These are phyloP conservation scores for Nemurella pictetii DNA, from an alignment of 2,888 invertebrate genomes.

Conservation along the genomic window DNA sequence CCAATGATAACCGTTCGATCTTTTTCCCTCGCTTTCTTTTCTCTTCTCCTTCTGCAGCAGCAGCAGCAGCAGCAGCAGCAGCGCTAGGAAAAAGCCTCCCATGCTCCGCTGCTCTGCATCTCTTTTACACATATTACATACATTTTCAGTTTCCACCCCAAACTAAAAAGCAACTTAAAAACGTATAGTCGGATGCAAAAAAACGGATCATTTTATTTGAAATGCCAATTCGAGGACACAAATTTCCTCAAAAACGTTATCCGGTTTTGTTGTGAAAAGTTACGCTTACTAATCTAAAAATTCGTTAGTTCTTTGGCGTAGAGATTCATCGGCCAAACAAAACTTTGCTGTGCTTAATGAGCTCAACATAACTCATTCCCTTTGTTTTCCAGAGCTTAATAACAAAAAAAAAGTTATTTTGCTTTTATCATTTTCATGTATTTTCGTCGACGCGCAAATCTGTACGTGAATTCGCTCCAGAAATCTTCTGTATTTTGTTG, in stretches of 20 bases:
- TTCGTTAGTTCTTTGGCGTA: not conserved
- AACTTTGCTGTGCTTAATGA: not conserved
- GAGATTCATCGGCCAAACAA: not conserved
- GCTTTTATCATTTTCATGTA: not conserved
- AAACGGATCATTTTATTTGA: not conserved
- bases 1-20: too few relatives aligned
- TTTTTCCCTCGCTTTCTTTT: too few relatives aligned
- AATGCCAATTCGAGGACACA: not conserved
- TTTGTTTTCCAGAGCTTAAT: not conserved
- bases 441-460: not conserved
- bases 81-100: not conserved
- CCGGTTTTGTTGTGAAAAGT: not conserved
- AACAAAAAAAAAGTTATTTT: not conserved
- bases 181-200: not conserved
- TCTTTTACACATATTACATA: constrained; percentile 12
- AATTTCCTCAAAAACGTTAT: not conserved
- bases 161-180: not conserved
- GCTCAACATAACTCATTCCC: not conserved
- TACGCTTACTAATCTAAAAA: not conserved
- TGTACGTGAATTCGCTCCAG: not conserved
- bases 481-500: not conserved
- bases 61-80: not conserved
- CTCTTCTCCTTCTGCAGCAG: not conserved
- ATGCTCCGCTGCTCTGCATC: not conserved
- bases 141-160: constrained; percentile 19